Evolutionary conservation across 2,888 invertebrate species (phyloP), one percentile per base, ranked within the genome.

Genomic region (Catocala nupta): DNA sequence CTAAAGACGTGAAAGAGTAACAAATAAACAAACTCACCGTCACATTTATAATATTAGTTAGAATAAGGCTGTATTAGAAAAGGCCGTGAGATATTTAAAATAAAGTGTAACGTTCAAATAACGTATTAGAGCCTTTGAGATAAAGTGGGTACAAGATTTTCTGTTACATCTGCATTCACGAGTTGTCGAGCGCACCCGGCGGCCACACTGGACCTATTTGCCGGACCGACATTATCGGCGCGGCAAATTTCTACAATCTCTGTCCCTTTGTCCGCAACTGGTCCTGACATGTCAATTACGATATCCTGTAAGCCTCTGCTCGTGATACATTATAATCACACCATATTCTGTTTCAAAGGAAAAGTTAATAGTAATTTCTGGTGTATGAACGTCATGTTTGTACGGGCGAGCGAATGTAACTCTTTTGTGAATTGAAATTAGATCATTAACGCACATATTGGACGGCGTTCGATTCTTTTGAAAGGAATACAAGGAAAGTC

Each of bases 251-350:
- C 91, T 89, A 91, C 91, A 93, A 92, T 93, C 90, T 92, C 89
- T 82, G 84, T 83, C 89, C 91, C 90, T 91, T 93, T 93, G 90
- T 91, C 85, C 85, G 81, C 86, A 75, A 84, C 89, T 93, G 93
- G 85, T 85, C 86, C 84, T 93, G 93, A 93, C 93, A 93, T 90
- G 91, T 92, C 93, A 91, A 92, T 93, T 93, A 92, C 85, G 89
- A 87, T 90, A 88, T 88, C 90, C 90, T 90, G 84, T 71, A 81
- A 82, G 81, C 78, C 73, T 71, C 67, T 73, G 73, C 77, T 77
- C 78, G 76, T 78, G 79, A 68, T 69, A 75, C 71, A 76, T 77
- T 70, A 73, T 69, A 73, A 71, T 70, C 66, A 76, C 61, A 70
- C 63, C 49, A 64, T 61, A 63, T 68, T 67, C 72, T 69, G 55